Evolutionary conservation across 2,888 invertebrate genomes (phyloP), one percentile per base, ranked within the genome.

Genomic region (Empis livida): DNA sequence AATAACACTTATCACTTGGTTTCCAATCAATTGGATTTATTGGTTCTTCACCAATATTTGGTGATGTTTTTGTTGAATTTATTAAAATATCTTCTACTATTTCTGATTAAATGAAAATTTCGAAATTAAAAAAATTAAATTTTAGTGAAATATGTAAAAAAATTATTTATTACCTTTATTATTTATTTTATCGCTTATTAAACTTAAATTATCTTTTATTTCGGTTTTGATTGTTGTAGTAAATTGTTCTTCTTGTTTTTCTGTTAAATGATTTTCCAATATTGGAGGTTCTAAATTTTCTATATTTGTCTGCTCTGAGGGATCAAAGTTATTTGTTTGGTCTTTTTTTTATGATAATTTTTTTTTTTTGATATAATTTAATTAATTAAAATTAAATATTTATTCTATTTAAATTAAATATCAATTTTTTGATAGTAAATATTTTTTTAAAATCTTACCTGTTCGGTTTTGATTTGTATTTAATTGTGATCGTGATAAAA

Each of bases 1-100:
- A 86, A 76, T 84, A 81, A 72, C 87, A 88, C 76, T 86, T 85
- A 68, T 82, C 82, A 67, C 82, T 76, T 59, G 87, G 87, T 68
- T 80, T 82, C 87, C 87, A 88, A 68, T 87, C 87, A 64, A 74
- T 67, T 44, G 77, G 77, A 52, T 51, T 41, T 27, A 13, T 23
- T 41, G 20, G 41, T 16, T 41, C 54, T 60, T 60, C 43, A 27
- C 23, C 23, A 27, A 27, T 27, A 8, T 27, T 27, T 52, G 53
- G 48, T 54, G 61, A 55, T 56, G 55, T 57, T 58, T 58, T 56
- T 56, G 57, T 57, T 57, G 57, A 40, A 20, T 42, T 42, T 30
- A 31, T 15, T 49, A 43, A 57, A 57, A 59, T 58, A 58, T 58
- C 52, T 56, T 60, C 58, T 67, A 65, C 13, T 13, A 13, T 35